Percentiles rank a stretch among this genome's conserved stretches.
phyloP scores from a whole-genome alignment of 2,113 vertebrate genomes.

The Tachysurus vachellii region DNA sequence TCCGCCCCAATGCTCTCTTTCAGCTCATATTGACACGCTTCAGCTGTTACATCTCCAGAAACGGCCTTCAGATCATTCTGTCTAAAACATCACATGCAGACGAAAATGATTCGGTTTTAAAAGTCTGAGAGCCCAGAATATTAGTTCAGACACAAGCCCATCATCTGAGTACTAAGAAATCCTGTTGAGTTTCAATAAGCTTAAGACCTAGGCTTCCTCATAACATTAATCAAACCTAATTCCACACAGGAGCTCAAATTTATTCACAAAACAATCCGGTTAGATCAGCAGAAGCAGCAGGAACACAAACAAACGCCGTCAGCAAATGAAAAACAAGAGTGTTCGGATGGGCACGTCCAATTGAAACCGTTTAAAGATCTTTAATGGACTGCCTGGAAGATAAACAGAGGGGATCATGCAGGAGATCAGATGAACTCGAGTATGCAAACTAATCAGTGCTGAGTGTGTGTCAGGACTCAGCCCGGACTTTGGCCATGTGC shows the following conservation, averaged over 20 bases:
- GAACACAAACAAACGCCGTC: neutral
- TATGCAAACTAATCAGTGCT: slow-evolving; percentile 11
- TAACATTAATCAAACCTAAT: neutral
- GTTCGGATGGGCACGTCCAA: slow-evolving; percentile 42
- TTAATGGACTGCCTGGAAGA: slow-evolving; percentile 49
- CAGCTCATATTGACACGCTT: too few species aligned
- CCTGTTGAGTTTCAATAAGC: neutral
- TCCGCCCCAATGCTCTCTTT: neutral
- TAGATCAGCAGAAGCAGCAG: neutral
- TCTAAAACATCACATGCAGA: neutral
- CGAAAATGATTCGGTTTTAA: neutral
- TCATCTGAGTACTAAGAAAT: too few species aligned
- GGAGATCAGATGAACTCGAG: slow-evolving; percentile 36
- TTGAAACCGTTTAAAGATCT: slow-evolving; percentile 55
- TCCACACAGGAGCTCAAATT: too few species aligned
- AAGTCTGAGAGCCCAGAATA: neutral
- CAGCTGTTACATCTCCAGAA: too few species aligned
- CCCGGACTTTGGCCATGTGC: too few species aligned
- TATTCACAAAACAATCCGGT: neutral
- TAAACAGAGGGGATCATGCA: slow-evolving; percentile 39
- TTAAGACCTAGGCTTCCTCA: neutral
- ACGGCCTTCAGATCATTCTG: neutral
- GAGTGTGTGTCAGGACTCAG: neutral
- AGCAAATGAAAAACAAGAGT: slow-evolving; percentile 60
- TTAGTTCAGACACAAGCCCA: neutral